Conservation (phyloP, 35 echinoderm and acorn worm species). For the Heliocidaris tuberculata region DNA sequence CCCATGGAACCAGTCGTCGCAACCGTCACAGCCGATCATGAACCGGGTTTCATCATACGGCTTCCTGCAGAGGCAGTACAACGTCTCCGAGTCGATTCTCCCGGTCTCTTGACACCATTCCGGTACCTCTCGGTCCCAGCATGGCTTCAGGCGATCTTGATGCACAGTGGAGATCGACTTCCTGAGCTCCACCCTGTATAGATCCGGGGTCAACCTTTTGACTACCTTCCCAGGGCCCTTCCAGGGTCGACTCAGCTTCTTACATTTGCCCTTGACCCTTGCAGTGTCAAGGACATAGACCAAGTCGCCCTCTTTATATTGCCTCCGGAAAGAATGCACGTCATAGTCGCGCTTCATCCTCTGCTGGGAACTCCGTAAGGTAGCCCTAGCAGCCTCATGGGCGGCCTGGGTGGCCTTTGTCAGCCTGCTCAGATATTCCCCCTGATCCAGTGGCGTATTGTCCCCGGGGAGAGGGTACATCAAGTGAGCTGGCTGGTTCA, state of each 20-base stretch:
- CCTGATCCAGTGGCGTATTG: no score
- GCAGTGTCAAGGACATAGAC: not conserved
- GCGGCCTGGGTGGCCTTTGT: not conserved
- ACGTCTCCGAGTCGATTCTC: not conserved
- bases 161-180: not conserved
- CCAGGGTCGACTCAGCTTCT: not conserved
- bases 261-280: not conserved
- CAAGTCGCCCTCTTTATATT: not conserved
- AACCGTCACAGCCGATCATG: not conserved
- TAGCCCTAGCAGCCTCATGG: not conserved
- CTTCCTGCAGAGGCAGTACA: not conserved
- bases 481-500: not conserved
- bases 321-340: not conserved
- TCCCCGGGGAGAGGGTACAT: not conserved
- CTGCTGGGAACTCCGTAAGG: not conserved
- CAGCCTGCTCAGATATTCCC: not conserved
- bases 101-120: not conserved
- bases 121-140: not conserved
- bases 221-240: not conserved
- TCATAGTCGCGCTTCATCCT: not conserved
- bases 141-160: not conserved
- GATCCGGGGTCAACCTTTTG: not conserved
- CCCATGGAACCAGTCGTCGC: not conserved
- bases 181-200: not conserved
- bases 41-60: not conserved